Conservation (phyloP, 2,113 vertebrate genomes). For the Pithys albifrons region DNA sequence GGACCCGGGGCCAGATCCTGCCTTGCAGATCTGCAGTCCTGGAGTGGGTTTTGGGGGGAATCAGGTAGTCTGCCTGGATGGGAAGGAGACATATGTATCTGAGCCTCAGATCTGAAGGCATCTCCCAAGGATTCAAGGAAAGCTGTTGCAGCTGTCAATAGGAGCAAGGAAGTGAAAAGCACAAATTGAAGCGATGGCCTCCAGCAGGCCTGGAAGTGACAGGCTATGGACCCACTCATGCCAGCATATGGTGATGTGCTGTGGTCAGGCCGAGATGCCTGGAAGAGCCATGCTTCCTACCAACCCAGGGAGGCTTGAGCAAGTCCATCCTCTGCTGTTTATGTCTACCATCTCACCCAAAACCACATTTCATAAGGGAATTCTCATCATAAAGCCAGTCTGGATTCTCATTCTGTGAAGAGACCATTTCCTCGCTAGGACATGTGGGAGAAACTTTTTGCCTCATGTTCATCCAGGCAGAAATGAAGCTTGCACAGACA, state of each 20-base stretch:
- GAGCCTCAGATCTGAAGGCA: background rate
- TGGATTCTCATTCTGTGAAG: background rate
- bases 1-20: background rate
- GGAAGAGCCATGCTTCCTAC: background rate
- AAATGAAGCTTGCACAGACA: background rate
- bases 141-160: background rate
- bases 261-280: background rate
- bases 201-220: background rate
- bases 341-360: background rate
- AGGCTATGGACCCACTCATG: fast-evolving
- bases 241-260: background rate
- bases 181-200: background rate
- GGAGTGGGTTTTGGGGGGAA: background rate
- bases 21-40: background rate
- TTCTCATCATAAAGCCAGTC: background rate
- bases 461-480: background rate
- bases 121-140: background rate
- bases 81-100: fast-evolving
- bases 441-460: background rate
- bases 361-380: background rate
- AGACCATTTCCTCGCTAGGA: background rate
- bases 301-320: background rate
- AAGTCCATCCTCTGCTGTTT: background rate
- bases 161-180: background rate
- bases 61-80: background rate